Base-by-base conservation (phyloP, 2,113 vertebrate species). In the Amphilophus citrinellus region DNA sequence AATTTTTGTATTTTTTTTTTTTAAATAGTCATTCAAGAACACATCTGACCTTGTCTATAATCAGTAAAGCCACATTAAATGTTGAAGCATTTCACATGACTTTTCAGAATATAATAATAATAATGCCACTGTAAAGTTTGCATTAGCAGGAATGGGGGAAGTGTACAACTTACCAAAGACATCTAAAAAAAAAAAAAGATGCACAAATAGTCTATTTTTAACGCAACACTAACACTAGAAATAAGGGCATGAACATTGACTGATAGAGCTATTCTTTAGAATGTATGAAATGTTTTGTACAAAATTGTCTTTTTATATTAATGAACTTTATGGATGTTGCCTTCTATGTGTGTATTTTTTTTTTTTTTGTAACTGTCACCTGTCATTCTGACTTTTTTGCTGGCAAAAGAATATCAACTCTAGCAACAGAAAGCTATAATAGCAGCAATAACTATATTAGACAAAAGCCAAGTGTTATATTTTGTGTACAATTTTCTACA, bases 401-500 rank as follows among this genome's bases (percentile, higher is more conserved):
- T 96, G 96, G 96, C 96, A 95, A 96, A 96, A 96, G 94, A 95
- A 91, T 93, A 95, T 94, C 94, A 94, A 77, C 83, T 93, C 93
- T 95, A 95, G 94, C 90, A 93, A 93, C 89, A 80, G 86, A 93
- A 94, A 93, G 91, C 89, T 93, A 92, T 94, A 89, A 92, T 91
- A 93, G 91, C 93, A 94, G 95, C 93, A 90, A 95, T 93, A 95
- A 95, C 94, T 96, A 93, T 94, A 94, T 89, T 95, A 96, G 95
- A 95, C 87, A 87, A 93, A 95, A 95, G 89, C 86, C 94, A 95
- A 95, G 94, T 95, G 94, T 94, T 96, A 95, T 96, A 96, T 96
- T 96, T 96, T 96, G 91, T 94, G 95, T 96, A 96, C 90, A 94
- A 92, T 96, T 96, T 96, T 96, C 94, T 96, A 96, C 94, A 94